Conservation (phyloP, 2,113 vertebrate genomes). For the Leptocoma aspasia region DNA sequence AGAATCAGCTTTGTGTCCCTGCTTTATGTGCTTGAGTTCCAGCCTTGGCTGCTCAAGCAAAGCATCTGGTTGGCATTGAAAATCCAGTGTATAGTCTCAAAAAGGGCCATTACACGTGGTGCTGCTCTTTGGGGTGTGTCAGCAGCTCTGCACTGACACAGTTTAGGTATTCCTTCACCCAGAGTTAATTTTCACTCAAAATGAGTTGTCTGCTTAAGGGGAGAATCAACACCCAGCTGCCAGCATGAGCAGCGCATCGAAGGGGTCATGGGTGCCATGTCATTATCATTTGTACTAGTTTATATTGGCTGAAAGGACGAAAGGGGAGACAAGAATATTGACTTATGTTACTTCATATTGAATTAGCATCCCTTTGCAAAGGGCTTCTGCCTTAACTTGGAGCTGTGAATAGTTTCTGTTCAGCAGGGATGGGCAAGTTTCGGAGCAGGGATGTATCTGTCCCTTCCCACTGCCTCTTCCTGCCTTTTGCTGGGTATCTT, state of each 20-base stretch:
- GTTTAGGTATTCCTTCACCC: background rate
- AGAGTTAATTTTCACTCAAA: slow-evolving; percentile 35
- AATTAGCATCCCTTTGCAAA: slow-evolving; percentile 18
- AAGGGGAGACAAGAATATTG: slow-evolving; percentile 58
- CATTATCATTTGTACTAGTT: slow-evolving; percentile 41
- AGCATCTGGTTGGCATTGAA: rapidly evolving
- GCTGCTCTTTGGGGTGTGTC: background rate
- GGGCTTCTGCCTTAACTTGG: slow-evolving; percentile 31
- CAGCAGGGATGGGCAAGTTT: background rate
- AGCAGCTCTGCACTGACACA: background rate
- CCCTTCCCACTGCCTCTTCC: background rate
- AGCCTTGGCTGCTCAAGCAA: background rate
- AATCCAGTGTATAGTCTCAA: rapidly evolving
- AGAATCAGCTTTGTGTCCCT: background rate
- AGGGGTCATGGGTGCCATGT: background rate
- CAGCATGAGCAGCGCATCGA: background rate
- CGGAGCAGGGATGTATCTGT: background rate
- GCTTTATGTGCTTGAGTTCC: background rate
- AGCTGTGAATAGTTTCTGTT: background rate
- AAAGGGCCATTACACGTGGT: rapidly evolving
- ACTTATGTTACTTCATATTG: slow-evolving; percentile 34
- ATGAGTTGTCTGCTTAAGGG: slow-evolving; percentile 38
- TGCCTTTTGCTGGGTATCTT: background rate
- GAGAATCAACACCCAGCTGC: slow-evolving; percentile 35
- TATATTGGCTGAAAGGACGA: slow-evolving; percentile 46